Percentiles rank a stretch among this genome's conserved stretches.
phyloP scores from a whole-genome alignment of 1,140 invertebrate genomes.

The Zeugodacus cucurbitae region DNA sequence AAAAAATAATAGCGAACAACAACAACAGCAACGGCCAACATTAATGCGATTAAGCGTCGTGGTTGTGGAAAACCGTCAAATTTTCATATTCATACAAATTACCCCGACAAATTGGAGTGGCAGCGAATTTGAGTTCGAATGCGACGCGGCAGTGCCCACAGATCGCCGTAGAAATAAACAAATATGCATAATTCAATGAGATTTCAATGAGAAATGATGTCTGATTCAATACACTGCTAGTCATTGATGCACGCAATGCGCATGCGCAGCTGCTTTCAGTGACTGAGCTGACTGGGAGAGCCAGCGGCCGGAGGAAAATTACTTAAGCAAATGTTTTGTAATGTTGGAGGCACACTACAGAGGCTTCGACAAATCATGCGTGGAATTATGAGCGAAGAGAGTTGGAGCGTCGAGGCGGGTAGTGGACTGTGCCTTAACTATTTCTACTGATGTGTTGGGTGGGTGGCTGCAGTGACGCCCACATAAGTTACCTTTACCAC shows the following conservation, averaged over 20 bases:
- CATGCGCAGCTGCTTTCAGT: not conserved
- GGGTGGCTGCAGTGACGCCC: not conserved
- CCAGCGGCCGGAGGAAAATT: not conserved
- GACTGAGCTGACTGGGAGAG: not conserved
- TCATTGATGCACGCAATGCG: constrained; percentile 21
- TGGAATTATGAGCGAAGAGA: not conserved
- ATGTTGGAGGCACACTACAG: not conserved
- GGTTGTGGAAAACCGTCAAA: not conserved
- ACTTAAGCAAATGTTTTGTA: constrained; percentile 7
- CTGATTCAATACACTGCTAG: not conserved
- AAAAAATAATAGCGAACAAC: not conserved
- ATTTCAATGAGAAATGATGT: not conserved
- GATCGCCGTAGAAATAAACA: not conserved
- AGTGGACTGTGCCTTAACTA: not conserved
- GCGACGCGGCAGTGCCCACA: not conserved
- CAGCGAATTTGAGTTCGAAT: not conserved
- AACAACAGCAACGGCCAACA: not conserved
- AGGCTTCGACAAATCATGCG: constrained; percentile 11
- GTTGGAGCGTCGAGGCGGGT: not conserved
- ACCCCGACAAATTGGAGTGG: constrained; percentile 30
- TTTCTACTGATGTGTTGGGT: not conserved
- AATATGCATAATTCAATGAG: not conserved
- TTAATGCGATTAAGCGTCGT: not conserved
- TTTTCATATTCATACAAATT: constrained; percentile 21
- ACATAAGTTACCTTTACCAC: not conserved